Evolutionary conservation across 2,888 invertebrate species (phyloP).

Genomic region (Sialis lutaria): DNA sequence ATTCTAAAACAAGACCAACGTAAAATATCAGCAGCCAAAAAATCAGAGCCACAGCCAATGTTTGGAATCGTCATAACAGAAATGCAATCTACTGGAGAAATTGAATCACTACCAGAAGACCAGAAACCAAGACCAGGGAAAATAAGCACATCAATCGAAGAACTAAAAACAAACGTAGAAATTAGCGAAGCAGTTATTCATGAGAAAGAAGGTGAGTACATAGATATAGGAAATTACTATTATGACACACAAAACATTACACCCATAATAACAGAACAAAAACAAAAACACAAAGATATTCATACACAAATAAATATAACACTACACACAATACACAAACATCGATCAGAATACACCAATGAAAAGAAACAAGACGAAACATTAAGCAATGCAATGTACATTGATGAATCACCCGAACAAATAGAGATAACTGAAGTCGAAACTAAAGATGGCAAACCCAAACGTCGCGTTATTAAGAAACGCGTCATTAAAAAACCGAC

Average conservation of each 20-base stretch:
- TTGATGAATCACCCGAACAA: constrained; percentile 14
- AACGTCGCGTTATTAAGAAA: constrained; percentile 16
- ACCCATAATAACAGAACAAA: neutral
- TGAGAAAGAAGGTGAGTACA: constrained; percentile 30
- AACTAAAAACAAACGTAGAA: constrained; percentile 23
- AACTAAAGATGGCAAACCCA: constrained; percentile 17
- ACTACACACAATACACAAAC: constrained; percentile 26
- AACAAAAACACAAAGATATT: constrained; percentile 14
- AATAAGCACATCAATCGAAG: constrained; percentile 22
- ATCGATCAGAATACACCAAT: constrained; percentile 10
- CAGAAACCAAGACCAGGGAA: constrained; percentile 26
- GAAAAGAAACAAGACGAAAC: constrained; percentile 13
- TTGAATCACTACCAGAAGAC: constrained; percentile 25
- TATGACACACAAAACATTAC: no score
- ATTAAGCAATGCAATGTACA: constrained; percentile 11
- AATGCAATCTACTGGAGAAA: constrained; percentile 27
- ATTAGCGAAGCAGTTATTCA: constrained; percentile 29
- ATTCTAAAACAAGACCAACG: constrained; percentile 12
- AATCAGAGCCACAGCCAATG: constrained; percentile 18
- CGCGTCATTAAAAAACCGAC: constrained; percentile 15
- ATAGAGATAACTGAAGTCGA: constrained; percentile 12
- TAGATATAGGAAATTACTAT: neutral
- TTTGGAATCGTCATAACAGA: constrained; percentile 32
- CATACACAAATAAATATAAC: constrained; percentile 13
- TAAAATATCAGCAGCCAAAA: constrained; percentile 16